Base-by-base conservation (phyloP, 2,113 vertebrate genomes). In the Anthoscopus minutus region DNA sequence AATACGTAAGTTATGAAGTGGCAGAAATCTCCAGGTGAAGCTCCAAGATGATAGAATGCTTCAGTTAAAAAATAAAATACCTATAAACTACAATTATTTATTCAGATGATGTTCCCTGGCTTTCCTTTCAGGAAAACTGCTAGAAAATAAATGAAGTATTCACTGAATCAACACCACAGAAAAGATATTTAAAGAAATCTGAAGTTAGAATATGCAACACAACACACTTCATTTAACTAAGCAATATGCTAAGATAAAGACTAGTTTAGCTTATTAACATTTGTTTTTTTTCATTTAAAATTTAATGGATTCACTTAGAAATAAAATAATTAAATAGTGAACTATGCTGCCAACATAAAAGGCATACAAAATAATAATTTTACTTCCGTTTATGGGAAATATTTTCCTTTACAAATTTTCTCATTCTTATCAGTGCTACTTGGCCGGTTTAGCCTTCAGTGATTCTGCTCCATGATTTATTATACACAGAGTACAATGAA, bases 81-180 rank as follows among this genome's bases (percentile, higher is more conserved):
- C 80, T 94, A 66, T 56, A 97, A 96, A 88, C 80, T 70, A 93
- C 80, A 91, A 40, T 94, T 97, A 88, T 95, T 97, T 97, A 85
- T 94, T 95, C 94, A 96, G 86, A 95, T 88, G 48, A 93, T 94
- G 57, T 57, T 96, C 77, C 72, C 94, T 96, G 80, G 86, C 84
- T 96, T 93, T 93, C 71, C 54, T 85, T 89, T 97, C 64, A 85
- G 90, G 90, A 71, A 87, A 81, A 73, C 57, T 96, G 54, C 89
- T 87, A 95, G 86, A 85, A 97, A 97, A 94, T 72, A 92, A 97
- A 87, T 87, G 28, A 95, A 80, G 35, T 60, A 91, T 83, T 90
- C 74, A 81, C 40, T 79, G 61, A 94, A 62, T 94, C 72, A 94
- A 91, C 76, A 93, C 83, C 31, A 50, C 44, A 91, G 92, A 81